These are phyloP conservation scores for Denticeps clupeoides DNA, from an alignment of 2,797 vertebrate species.

Conservation along the genomic window DNA sequence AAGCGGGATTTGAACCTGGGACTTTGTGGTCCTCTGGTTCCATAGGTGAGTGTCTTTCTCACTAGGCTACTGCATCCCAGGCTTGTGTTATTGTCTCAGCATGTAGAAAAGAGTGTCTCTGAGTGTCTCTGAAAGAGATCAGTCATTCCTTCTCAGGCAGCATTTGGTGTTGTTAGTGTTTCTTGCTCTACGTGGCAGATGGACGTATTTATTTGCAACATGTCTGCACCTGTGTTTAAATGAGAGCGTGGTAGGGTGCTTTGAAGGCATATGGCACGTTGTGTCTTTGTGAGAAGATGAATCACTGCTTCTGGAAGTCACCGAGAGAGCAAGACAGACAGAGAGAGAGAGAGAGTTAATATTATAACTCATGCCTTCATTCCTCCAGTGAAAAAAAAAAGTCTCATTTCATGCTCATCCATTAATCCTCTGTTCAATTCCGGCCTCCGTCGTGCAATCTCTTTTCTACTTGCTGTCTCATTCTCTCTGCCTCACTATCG, in stretches of 20 bases:
- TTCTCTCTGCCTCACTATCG: slow-evolving; percentile 2
- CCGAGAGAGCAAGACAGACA: slow-evolving; percentile 5
- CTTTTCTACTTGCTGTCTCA: slow-evolving; percentile 9
- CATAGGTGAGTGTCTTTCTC: no score
- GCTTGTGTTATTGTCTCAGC: no score
- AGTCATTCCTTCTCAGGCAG: no score
- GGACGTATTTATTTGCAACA: slow-evolving; percentile 34
- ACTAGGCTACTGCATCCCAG: no score
- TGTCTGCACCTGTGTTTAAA: slow-evolving; percentile 14
- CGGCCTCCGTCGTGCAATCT: not conserved
- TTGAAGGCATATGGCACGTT: not conserved
- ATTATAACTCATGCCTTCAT: slow-evolving; percentile 21
- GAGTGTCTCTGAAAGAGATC: no score
- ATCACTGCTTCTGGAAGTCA: slow-evolving; percentile 17
- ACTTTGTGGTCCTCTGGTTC: no score
- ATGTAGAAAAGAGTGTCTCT: no score
- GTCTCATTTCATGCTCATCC: slow-evolving; percentile 25
- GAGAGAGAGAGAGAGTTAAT: slow-evolving; percentile 15
- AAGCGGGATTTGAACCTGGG: no score
- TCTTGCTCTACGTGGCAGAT: slow-evolving; percentile 12
- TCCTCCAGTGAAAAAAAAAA: slow-evolving; percentile 8
- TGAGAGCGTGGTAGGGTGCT: not conserved
- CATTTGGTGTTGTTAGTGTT: no score
- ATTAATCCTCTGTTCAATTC: slow-evolving; percentile 24
- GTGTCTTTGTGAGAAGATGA: slow-evolving; percentile 9